Base-by-base conservation (phyloP, 2,113 vertebrate genomes). In the Sylvilagus bachmani region DNA sequence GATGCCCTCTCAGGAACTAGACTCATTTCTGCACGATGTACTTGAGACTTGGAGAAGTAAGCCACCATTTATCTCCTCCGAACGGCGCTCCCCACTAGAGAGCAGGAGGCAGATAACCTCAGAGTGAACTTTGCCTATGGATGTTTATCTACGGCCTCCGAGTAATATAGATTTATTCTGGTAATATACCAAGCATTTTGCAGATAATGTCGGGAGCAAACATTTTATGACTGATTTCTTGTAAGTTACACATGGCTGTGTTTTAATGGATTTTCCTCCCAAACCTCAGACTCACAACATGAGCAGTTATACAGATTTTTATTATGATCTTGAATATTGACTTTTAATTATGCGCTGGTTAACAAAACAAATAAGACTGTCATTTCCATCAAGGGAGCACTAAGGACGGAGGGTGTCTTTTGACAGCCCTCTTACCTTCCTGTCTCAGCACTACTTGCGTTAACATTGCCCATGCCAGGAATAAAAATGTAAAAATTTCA, bases 1-100 rank as follows among this genome's bases (percentile, higher is more conserved):
- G 98, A 97, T 98, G 95, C 96, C 98, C 99, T 98, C 98, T 81
- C 90, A 98, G 98, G 99, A 98, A 66, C 86, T 96, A 98, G 98
- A 98, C 97, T 99, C 97, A 98, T 99, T 99, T 99, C 98, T 98
- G 96, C 97, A 98, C 94, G 92, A 94, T 98, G 97, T 98, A 98
- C 97, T 97, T 96, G 96, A 98, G 98, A 98, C 97, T 89, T 93
- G 91, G 93, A 97, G 98, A 98, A 98, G 96, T 97, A 98, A 98
- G 97, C 97, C 97, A 83, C 95, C 98, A 98, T 98, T 98, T 98
- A 93, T 98, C 95, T 98, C 98, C 95, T 97, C 95, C 84, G 96
- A 98, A 98, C 92, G 90, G 90, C 75, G 91, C 96, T 98, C 96
- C 94, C 80, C 49, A 90, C 96, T 96, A 98, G 92, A 93, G 82